Evolutionary conservation across 2,888 invertebrate species (phyloP), one percentile per base, ranked within the genome.

Genomic region (Xylota sylvarum): DNA sequence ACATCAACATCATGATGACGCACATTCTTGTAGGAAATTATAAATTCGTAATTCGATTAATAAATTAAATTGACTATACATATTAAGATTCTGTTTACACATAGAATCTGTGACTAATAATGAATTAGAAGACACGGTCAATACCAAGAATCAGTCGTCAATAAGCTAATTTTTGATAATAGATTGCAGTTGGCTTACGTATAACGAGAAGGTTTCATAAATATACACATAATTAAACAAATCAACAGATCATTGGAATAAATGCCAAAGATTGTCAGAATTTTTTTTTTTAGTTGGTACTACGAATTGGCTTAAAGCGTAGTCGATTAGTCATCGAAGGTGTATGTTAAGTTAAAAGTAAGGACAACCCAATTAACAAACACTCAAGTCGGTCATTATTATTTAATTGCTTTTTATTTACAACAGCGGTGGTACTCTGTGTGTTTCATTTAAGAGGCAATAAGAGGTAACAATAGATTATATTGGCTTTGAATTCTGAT

Each of bases 351-450:
- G 30, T 35, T 37, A 5, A 32, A 56, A 48, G 30, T 73, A 50
- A 73, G 40, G 73, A 40, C 50, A 62, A 35, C 30, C 73, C 62
- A 62, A 60, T 62, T 62, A 73, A 37, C 52, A 73, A 37, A 7
- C 27, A 73, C 60, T 73, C 50, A 73, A 73, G 40, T 17, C 19
- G 10, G 65, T 52, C 23, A 62, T 62, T 73, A 52, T 73, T 62
- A 73, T 50, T 52, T 73, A 73, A 73, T 73, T 73, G 30, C 17
- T 40, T 60, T 35, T 50, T 48, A 17, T 48, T 48, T 27, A 35
- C 72, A 60, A n/a, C 17, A 40, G 19, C 19, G n/a, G 40, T 50
- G 52, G 27, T 32, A 40, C 7, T 43, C 0, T 7, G 27, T 7
- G 27, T 37, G 2, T 30, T 32, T 70, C 6, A 9, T 17, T 56